phyloP scores from a whole-genome alignment of 2,888 invertebrate species.

The Cyclophora punctaria region DNA sequence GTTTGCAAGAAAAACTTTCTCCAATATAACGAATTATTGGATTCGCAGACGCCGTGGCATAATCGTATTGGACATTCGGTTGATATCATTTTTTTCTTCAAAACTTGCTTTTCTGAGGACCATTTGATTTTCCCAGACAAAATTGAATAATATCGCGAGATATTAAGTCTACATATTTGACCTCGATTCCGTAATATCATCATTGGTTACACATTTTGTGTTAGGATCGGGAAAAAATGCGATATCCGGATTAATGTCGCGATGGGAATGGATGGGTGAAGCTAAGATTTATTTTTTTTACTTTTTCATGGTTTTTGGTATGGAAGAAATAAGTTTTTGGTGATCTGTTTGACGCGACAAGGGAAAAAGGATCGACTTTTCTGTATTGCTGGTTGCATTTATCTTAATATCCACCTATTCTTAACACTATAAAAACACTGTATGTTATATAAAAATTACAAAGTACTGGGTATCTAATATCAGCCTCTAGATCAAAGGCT shows the following conservation, averaged over 20 bases:
- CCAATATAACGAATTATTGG: constrained; percentile 69
- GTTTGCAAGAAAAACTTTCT: constrained; percentile 55
- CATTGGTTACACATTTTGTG: constrained; percentile 20
- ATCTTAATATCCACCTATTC: too few relatives aligned
- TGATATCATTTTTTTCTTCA: constrained; percentile 45
- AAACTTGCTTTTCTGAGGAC: constrained; percentile 17
- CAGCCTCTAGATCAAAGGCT: too few relatives aligned
- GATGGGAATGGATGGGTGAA: constrained; percentile 7
- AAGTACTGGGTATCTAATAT: too few relatives aligned
- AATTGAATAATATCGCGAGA: constrained; percentile 33
- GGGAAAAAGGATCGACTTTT: too few relatives aligned
- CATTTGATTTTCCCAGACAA: constrained; percentile 34
- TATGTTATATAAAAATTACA: too few relatives aligned
- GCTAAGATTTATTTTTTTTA: constrained; percentile 6
- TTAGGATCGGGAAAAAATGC: constrained; percentile 12
- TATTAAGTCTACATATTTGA: constrained; percentile 29
- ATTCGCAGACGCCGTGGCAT: constrained; percentile 48
- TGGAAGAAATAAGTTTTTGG: constrained; percentile 1
- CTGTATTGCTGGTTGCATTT: too few relatives aligned
- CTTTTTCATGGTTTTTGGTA: constrained; percentile 9
- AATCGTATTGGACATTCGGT: constrained; percentile 47
- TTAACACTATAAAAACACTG: too few relatives aligned
- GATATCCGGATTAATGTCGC: constrained; percentile 14
- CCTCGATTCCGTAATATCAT: constrained; percentile 26
- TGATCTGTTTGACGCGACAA: not conserved